Base-by-base conservation (phyloP, 2,888 invertebrate genomes). In the Aleiodes leptofemur region DNA sequence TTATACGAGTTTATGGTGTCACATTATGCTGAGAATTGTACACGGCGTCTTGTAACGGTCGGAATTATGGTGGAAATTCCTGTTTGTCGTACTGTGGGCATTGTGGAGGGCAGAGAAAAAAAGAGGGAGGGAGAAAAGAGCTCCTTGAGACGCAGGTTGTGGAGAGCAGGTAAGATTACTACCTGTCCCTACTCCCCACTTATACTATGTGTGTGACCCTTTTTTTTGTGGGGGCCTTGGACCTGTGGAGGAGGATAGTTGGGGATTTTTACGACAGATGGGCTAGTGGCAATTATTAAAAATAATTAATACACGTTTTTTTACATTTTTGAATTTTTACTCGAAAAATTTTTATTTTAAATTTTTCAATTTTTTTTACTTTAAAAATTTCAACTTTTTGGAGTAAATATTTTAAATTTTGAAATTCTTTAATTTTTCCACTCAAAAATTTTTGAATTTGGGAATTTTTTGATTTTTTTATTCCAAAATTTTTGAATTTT, bases 101-200 rank as follows among this genome's bases (percentile, higher is more conserved):
- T 50, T 68, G 51, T 8, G 31, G 31, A 13, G 4, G 68, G n/a
- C 43, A 51, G 69, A 71, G 72, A 34, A 16, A 74, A 34, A 16
- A 74, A 74, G 55, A 57, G 68, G 66, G 23, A 66, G 59, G 73
- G 74, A 66, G 70, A 75, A 23, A 23, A 23, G 23, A 76, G 76
- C 72, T 14, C 76, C 76, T 57, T 43, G 68, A 77, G 73, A 68
- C 51, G 51, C 81, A 78, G 81, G 81, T 81, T 79, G 23, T 23
- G 77, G 51, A 14, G 51, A 68, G 68, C 68, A 77, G 77, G 81
- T 81, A 81, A 78, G 69, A 74, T 71, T 56, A 11, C 69, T 78
- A 81, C 78, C 79, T 79, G 78, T 59, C 68, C 68, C 51, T 68
- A 23, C 51, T 51, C 29, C 50, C 16, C n/a, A n/a, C n/a, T 31